A percentile compares a stretch with the other conserved stretches of the same genome.
These are phyloP conservation scores for Laticauda laticaudata DNA, from an alignment of 2,113 vertebrate species.

Conservation along the genomic window DNA sequence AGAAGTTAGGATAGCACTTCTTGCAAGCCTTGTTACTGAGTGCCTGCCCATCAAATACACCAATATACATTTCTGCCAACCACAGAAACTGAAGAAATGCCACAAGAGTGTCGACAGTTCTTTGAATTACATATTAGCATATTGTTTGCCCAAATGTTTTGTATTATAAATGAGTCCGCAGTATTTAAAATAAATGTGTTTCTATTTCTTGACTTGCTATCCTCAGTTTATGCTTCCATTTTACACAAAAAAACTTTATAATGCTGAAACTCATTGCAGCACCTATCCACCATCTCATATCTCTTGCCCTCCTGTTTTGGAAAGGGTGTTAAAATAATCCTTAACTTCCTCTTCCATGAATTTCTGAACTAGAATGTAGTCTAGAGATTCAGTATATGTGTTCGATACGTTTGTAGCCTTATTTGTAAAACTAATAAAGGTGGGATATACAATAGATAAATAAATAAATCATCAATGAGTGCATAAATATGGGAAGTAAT, in stretches of 20 bases:
- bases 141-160: background rate
- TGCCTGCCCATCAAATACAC: background rate
- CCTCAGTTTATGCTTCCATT: constrained; percentile 46
- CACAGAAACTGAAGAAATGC: background rate
- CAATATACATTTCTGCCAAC: background rate
- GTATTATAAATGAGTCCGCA: background rate
- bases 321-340: constrained; percentile 8
- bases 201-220: constrained; percentile 34
- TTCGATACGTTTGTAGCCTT: background rate
- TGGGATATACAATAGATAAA: background rate
- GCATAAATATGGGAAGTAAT: no score
- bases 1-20: background rate
- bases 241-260: background rate
- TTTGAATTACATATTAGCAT: background rate
- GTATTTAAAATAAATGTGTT: background rate
- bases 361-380: constrained; percentile 32
- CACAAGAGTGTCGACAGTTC: background rate
- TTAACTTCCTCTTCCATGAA: constrained; percentile 13
- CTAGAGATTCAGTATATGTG: constrained; percentile 11
- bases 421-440: background rate
- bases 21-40: background rate
- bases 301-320: constrained; percentile 19
- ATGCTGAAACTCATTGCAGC: constrained; percentile 12
- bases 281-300: constrained; percentile 7
- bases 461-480: background rate